phyloP scores from a whole-genome alignment of 2,797 vertebrate genomes.

The Erethizon dorsatum region DNA sequence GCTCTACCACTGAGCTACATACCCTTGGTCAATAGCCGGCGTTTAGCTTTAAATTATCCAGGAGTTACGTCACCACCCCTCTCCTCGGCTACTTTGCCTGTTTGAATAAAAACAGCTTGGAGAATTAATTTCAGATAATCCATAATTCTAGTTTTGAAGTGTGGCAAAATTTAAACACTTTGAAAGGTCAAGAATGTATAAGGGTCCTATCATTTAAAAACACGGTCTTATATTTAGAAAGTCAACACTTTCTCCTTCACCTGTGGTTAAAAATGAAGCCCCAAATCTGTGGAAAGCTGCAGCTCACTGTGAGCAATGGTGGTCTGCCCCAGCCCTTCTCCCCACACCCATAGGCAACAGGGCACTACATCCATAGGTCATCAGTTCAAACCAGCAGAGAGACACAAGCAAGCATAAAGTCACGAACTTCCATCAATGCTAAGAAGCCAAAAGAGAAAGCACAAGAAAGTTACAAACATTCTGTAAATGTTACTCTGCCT shows the following conservation, averaged over 20 bases:
- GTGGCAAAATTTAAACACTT: constrained; percentile 63
- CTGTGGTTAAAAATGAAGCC: constrained; percentile 50
- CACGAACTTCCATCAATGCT: not conserved
- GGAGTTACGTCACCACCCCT: not conserved
- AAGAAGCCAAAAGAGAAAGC: not conserved
- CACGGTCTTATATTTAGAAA: constrained; percentile 18
- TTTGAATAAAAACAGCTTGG: constrained; percentile 29
- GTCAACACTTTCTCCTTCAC: constrained; percentile 58
- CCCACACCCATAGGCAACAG: not conserved
- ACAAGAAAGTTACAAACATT: not conserved
- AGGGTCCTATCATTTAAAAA: constrained; percentile 7
- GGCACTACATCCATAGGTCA: not conserved
- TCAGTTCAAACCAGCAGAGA: not conserved
- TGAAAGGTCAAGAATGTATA: constrained; percentile 53
- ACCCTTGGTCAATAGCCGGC: no score
- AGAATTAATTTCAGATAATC: constrained; percentile 40
- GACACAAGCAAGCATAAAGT: not conserved
- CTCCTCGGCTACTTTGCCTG: not conserved
- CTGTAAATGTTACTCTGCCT: not conserved
- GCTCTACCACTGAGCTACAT: rapidly evolving
- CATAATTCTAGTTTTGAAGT: constrained; percentile 31
- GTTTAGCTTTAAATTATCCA: not conserved
- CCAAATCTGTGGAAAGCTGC: constrained; percentile 26
- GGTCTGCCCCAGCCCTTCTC: no score
- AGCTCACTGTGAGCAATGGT: not conserved